Evolutionary conservation across 2,797 vertebrate genomes (phyloP), one percentile per base, ranked within the genome.

Genomic region (Rhinella marina): DNA sequence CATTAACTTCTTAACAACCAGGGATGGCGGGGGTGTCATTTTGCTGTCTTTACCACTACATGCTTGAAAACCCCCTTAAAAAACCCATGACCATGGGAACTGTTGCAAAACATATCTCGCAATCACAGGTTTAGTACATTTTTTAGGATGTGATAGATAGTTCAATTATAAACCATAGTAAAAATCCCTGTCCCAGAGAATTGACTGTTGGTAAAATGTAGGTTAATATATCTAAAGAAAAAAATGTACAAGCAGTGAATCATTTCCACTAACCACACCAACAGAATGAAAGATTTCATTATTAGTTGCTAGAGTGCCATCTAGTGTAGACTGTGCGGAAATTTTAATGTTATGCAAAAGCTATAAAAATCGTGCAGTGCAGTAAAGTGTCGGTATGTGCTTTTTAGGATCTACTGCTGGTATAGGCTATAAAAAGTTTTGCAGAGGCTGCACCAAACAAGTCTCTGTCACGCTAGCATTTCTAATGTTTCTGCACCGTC

Each of bases 301-400:
- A 91, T 90, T 80, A 89, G 87, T 93, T 87, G 92, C 86, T 90
- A 73, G 82, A 92, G 90, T 92, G 90, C 89, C 95, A 94, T 93
- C 95, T 95, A 92, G 92, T 94, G 95, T 93, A 87, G 88, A 86
- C 0, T 72, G 0, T 0, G 41, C 7, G 54, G n/a, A 17, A 70
- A 72, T 68, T 21, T 82, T 90, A 90, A 86, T 64, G 12, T 41
- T 66, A 23, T 68, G 48, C 48, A 21, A 72, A 9, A 10, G 81
- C n/a, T 48, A 14, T 70, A 70, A 32, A 29, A 32, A 6, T 19
- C 6, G 3, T 68, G 25, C 64, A 68, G n/a, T 14, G 13, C 12
- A 14, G 12, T 25, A 11, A 68, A 68, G 12, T 68, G n/a, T 25
- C 27, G 64, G n/a, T 13, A 68, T 27, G 27, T 32, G 68, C 68